Evolutionary conservation across 2,113 vertebrate genomes (phyloP).

Genomic region (Ivindomyrus marchei): DNA sequence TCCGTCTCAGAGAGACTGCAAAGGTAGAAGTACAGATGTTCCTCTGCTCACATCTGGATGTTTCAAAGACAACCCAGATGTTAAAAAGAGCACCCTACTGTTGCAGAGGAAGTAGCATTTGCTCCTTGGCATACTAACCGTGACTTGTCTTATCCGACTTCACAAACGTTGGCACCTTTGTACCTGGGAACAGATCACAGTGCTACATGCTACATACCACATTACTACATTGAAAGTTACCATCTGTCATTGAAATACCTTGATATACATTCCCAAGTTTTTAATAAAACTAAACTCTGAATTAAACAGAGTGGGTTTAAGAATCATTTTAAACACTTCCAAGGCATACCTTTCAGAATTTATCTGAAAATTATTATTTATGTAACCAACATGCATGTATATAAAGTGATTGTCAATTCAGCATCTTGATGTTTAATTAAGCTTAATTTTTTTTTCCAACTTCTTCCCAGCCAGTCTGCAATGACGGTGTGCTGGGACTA

Average conservation of each 20-base stretch:
- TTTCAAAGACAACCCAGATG: slow-evolving; percentile 61
- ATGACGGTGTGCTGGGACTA: not conserved
- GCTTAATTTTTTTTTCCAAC: not conserved
- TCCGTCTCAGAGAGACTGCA: slow-evolving; percentile 38
- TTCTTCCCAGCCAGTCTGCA: not conserved
- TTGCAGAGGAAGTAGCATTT: not conserved
- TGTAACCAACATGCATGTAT: not conserved
- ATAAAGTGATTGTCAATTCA: not conserved
- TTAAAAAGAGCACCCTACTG: slow-evolving; percentile 27
- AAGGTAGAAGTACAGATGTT: slow-evolving; percentile 50
- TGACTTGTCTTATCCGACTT: not conserved
- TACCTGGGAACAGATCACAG: not conserved
- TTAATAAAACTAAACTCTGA: not conserved
- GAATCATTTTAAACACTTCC: not conserved
- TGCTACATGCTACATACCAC: not conserved
- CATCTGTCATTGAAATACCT: not conserved
- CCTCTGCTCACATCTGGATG: slow-evolving; percentile 47
- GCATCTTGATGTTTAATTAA: not conserved
- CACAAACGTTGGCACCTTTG: not conserved
- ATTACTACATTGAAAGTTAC: not conserved
- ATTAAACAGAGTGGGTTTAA: not conserved
- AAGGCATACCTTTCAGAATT: not conserved
- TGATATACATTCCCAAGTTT: not conserved
- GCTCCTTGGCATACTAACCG: not conserved
- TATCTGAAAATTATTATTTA: not conserved